Evolutionary conservation across 2,888 invertebrate genomes (phyloP).

Genomic region (Argyra leucocephala): DNA sequence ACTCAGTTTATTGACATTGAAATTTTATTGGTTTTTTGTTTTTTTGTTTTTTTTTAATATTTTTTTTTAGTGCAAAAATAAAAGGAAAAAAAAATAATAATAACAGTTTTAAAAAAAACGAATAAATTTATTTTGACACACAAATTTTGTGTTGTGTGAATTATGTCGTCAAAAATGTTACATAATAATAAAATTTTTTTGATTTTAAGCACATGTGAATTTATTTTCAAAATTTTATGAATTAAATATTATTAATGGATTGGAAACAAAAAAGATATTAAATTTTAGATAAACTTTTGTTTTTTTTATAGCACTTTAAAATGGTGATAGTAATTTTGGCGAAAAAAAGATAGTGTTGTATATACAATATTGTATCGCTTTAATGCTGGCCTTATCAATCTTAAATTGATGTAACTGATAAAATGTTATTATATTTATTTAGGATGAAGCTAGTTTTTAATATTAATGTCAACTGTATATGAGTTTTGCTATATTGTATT

Average conservation of each 20-base stretch:
- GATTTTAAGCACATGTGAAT: no score
- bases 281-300: neutral
- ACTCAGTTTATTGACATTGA: conserved; percentile 3
- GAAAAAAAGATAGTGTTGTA: no score
- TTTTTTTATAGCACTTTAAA: no score
- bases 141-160: neutral
- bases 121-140: neutral
- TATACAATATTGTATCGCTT: no score
- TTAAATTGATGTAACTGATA: no score
- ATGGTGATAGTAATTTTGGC: neutral
- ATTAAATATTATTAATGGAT: neutral
- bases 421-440: no score
- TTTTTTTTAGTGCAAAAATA: no score
- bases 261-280: neutral
- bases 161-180: neutral
- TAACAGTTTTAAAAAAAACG: neutral
- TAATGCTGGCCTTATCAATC: no score
- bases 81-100: neutral
- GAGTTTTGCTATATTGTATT: no score
- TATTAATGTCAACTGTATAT: no score
- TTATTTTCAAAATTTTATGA: neutral
- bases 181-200: neutral
- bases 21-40: neutral
- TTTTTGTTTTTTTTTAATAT: no score
- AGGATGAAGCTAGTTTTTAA: no score